These are phyloP conservation scores for Rhipidura dahli DNA, from an alignment of 2,113 vertebrate species.

Conservation along the genomic window DNA sequence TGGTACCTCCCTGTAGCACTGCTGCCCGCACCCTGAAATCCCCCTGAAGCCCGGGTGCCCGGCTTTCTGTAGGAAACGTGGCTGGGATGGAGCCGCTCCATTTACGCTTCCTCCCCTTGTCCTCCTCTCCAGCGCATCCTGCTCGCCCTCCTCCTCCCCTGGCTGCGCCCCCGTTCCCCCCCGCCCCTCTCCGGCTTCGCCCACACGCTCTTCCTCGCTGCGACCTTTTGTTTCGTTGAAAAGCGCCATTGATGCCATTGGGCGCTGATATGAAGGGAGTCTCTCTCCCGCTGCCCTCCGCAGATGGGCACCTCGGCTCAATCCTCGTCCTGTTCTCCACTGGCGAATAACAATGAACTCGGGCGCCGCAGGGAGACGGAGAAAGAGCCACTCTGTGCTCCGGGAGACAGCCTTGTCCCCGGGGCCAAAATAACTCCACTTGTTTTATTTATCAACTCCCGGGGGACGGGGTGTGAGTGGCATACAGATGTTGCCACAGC, in stretches of 20 bases:
- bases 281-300: constrained; percentile 26
- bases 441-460: constrained; percentile 71
- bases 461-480: background rate
- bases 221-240: constrained; percentile 40
- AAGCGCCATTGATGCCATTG: constrained; percentile 30
- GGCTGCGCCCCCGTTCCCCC: background rate
- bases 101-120: background rate
- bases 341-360: constrained; percentile 60
- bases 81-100: background rate
- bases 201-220: background rate
- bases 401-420: constrained; percentile 57
- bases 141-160: background rate
- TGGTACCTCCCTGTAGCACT: background rate
- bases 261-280: constrained; percentile 8
- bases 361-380: background rate
- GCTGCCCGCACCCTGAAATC: rapidly evolving
- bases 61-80: background rate
- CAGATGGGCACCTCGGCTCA: constrained; percentile 68
- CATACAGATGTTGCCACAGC: constrained; percentile 68
- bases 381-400: constrained; percentile 73
- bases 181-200: background rate
- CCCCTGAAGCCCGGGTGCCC: background rate
- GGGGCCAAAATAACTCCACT: constrained; percentile 71
- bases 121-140: background rate
- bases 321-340: constrained; percentile 67